Evolutionary conservation across 2,888 invertebrate genomes (phyloP), one percentile per base, ranked within the genome.

Genomic region (Acleris cristana): DNA sequence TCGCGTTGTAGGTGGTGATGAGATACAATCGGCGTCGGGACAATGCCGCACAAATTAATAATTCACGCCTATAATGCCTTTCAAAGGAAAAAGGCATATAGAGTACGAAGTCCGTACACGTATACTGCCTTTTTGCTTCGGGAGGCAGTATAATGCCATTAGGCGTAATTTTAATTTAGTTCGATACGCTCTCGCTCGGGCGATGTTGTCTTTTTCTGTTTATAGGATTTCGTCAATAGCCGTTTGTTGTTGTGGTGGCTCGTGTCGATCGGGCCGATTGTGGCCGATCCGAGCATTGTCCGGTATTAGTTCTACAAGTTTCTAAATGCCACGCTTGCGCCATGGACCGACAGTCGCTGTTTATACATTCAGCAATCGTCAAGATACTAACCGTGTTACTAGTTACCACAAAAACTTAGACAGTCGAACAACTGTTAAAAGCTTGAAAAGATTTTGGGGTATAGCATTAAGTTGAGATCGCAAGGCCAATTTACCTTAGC

Each of bases 11-110:
- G 61, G 56, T 54, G 54, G 60, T 44, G 48, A 48, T 30, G 66
- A 56, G 75, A 80, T 78, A 80, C 76, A 74, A 81, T 81, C 76
- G 68, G 65, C 77, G 73, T 76, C 74, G 68, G 83, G 81, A 90
- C 91, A 91, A 91, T 89, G 82, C 80, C 77, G 70, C 73, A 79
- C 83, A 90, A 90, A 91, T 91, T 90, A 90, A 88, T 89, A 90
- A 88, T 87, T 87, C 87, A 89, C 87, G 88, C 86, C 80, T 84
- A 83, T 86, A 85, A 85, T 79, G 79, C 80, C 81, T 85, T 83
- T 86, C 40, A 40, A 40, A 40, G 14, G 14, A 14, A 40, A 40
- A 40, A 40, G 14, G 40, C 40, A 40, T 14, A 40, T 14, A 40
- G 40, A 40, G 14, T 40, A 40, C 4, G 40, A 1, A 40, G 40